Base-by-base conservation (phyloP, 2,888 invertebrate species). In the Athalia rosae region DNA sequence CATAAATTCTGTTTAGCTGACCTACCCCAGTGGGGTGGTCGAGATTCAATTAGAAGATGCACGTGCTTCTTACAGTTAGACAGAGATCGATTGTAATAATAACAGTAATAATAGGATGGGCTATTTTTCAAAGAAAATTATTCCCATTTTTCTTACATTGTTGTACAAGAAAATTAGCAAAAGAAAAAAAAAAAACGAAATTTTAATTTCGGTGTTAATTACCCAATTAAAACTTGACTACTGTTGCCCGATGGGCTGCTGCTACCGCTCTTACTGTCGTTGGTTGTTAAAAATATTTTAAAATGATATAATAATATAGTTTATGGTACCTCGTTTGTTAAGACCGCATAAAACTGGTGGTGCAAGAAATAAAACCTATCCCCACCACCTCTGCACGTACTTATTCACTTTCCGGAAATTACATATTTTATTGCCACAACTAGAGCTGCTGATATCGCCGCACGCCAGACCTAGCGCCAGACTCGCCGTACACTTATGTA, bases 281-380 rank as follows among this genome's bases (percentile, higher is more conserved):
- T 53, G 53, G 3, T 13, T 15, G 62, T 61, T 74, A 62, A 74
- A 74, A 74, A 48, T 61, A 15, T 61, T 74, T 74, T 50, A 74
- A 50, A 74, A 11, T 61, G 8, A 13, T 61, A 61, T 61, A 61
- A 13, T n/a, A 53, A 41, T 48, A 4, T 66, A 50, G 28, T 74
- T 74, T 74, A 74, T 50, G 48, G 61, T 47, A 74, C 47, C 48
- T 74, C 74, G 74, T 74, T 74, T 61, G 74, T 74, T 74, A 50
- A 48, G 62, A 56, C 62, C 74, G 56, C 58, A 71, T 71, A 71
- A 71, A 71, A 9, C 71, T 13, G 45, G 28, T 28, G 28, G 28
- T 28, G 28, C 58, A 43, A 71, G 13, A 71, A 71, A 71, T 71
- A 58, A 71, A 71, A 56, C 56, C 58, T 56, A 41, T 71, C 45